These are phyloP conservation scores for Malurus alboscapulatus DNA, from an alignment of 2,113 vertebrate species.

Conservation along the genomic window DNA sequence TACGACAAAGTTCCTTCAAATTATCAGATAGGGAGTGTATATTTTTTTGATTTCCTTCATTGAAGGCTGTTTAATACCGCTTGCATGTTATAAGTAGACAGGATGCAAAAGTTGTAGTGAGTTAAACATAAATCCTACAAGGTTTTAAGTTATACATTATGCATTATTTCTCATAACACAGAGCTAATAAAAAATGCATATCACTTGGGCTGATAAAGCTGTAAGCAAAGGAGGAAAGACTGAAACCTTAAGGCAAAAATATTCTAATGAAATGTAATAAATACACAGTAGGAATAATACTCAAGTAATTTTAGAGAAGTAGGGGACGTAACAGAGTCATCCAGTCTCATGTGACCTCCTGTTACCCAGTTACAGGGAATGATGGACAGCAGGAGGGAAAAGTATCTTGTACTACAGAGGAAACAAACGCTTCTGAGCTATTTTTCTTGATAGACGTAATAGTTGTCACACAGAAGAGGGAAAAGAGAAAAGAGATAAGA, in stretches of 20 bases:
- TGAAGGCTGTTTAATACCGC: background rate
- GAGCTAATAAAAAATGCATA: slow-evolving; percentile 4
- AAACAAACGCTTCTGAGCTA: background rate
- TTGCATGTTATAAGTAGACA: background rate
- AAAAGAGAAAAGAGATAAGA: background rate
- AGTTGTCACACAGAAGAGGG: background rate
- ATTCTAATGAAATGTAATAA: slow-evolving; percentile 5
- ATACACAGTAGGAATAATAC: background rate
- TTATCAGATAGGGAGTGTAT: background rate
- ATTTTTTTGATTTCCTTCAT: background rate
- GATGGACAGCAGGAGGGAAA: background rate
- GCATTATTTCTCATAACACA: background rate
- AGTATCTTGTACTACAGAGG: background rate
- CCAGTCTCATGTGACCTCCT: background rate
- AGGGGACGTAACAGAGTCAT: background rate
- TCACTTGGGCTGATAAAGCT: background rate
- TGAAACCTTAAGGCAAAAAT: background rate
- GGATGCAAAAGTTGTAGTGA: background rate
- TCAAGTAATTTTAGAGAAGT: background rate
- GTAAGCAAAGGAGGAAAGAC: background rate
- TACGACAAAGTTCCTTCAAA: background rate
- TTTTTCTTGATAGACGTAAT: background rate
- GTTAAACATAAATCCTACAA: background rate
- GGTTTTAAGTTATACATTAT: background rate
- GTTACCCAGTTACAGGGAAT: background rate